Base-by-base conservation (phyloP, 2,888 invertebrate species). In the Cosmopolites sordidus region DNA sequence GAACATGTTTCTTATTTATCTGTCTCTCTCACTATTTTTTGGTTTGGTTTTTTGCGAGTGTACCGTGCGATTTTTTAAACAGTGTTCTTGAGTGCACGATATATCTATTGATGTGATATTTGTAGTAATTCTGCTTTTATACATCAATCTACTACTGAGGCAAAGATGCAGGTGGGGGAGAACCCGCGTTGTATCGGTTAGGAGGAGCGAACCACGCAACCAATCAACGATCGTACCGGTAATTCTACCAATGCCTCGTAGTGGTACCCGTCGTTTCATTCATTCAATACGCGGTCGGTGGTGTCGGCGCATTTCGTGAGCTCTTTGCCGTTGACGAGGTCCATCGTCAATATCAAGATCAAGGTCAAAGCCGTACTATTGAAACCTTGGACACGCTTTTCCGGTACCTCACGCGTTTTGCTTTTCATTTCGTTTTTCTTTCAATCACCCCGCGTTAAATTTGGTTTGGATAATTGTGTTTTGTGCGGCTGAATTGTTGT, bases 1-100 rank as follows among this genome's bases (percentile, higher is more conserved):
- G 64, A 82, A 69, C 75, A 77, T 80, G 12, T 46, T 51, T 41
- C 29, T n/a, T 18, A 16, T 11, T 22, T 22, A 8, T 22, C 22
- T 22, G 22, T 22, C 22, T 22, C 8, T 22, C 22, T 22, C 22
- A 22, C 22, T 22, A 3, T 22, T 22, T 22, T 22, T 22, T 22
- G 3, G 22, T 22, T 22, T 54, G 29, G 37, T 47, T 47, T 14
- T 52, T 48, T n/a, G 30, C 22, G 39, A 29, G 29, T 56, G 27
- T 40, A 50, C 43, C 43, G 43, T 39, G 47, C 46, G 40, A 37
- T 49, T 50, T 45, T 45, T 49, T 54, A 27, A n/a, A 40, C 33
- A 51, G 51, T 60, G 56, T 57, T 60, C 54, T 56, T 59, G 61
- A 59, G 60, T 63, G 58, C 64, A 63, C 65, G 58, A 59, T 56